Conservation (phyloP, 2,113 vertebrate species). For the Psettodes erumei region DNA sequence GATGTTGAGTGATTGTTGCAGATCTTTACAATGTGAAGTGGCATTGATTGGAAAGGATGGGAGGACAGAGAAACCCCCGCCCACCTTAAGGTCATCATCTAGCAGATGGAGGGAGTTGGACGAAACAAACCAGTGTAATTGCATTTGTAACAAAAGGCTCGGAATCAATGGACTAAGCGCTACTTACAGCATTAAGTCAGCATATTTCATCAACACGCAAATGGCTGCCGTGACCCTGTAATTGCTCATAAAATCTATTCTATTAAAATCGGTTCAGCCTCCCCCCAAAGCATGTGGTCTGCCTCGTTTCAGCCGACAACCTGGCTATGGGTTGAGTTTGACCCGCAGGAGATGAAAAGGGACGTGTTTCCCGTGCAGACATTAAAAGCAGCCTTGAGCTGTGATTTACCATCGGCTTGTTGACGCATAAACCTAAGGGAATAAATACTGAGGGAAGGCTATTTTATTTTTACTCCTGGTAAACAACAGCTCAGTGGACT, state of each 20-base stretch:
- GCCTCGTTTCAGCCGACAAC: background rate
- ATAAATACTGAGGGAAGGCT: no score
- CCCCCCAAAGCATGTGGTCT: background rate
- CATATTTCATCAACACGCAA: slow-evolving; percentile 61
- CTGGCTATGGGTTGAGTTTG: background rate
- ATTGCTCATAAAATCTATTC: slow-evolving; percentile 45
- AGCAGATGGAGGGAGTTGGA: slow-evolving; percentile 55
- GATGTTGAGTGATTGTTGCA: slow-evolving; percentile 62
- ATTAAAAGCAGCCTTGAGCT: background rate
- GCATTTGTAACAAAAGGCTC: slow-evolving; percentile 72
- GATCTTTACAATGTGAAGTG: slow-evolving; percentile 69
- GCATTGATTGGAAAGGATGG: slow-evolving; percentile 71
- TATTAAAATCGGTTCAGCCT: slow-evolving; percentile 9
- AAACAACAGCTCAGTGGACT: no score
- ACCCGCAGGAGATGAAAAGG: background rate
- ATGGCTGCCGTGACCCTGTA: slow-evolving; percentile 46
- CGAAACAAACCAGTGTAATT: slow-evolving; percentile 74
- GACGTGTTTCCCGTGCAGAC: background rate
- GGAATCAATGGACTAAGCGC: slow-evolving; percentile 54
- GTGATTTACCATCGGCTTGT: no score
- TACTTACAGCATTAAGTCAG: slow-evolving; percentile 40
- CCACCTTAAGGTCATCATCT: slow-evolving; percentile 75
- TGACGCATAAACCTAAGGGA: no score
- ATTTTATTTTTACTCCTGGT: background rate
- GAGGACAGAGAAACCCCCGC: slow-evolving; percentile 51